A percentile compares a stretch with the other conserved stretches of the same genome.
phyloP scores from a whole-genome alignment of 2,113 vertebrate genomes.

The Baryphthengus martii region DNA sequence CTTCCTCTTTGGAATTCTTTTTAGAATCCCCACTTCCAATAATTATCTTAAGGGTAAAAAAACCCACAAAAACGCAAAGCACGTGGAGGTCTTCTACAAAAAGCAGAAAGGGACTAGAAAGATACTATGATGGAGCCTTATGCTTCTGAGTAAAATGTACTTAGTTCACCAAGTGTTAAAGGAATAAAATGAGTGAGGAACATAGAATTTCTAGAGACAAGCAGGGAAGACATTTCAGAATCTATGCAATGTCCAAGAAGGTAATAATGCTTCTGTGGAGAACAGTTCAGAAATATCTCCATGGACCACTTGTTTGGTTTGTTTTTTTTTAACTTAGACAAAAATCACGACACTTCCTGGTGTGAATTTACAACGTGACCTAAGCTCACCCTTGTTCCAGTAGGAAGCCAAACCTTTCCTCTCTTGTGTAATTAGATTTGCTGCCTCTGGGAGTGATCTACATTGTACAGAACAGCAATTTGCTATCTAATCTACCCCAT shows the following conservation, averaged over 20 bases:
- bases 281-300: constrained; percentile 17
- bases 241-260: constrained; percentile 8
- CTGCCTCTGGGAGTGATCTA: constrained; percentile 63
- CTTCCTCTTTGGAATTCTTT: background rate
- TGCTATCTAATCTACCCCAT: constrained; percentile 70
- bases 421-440: constrained; percentile 59
- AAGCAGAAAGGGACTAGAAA: background rate
- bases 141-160: background rate
- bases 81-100: background rate
- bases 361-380: constrained; percentile 53
- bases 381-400: constrained; percentile 32
- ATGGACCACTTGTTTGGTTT: background rate
- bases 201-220: background rate
- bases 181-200: background rate
- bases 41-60: background rate
- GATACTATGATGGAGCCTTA: background rate
- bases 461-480: constrained; percentile 61
- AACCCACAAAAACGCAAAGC: background rate
- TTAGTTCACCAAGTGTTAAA: background rate
- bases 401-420: constrained; percentile 62
- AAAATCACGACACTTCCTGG: constrained; percentile 41
- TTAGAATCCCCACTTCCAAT: background rate
- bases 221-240: background rate
- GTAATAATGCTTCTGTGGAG: background rate
- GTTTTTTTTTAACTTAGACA: background rate